These are phyloP conservation scores for Megalops atlanticus DNA, from an alignment of 2,113 vertebrate species.

Conservation along the genomic window DNA sequence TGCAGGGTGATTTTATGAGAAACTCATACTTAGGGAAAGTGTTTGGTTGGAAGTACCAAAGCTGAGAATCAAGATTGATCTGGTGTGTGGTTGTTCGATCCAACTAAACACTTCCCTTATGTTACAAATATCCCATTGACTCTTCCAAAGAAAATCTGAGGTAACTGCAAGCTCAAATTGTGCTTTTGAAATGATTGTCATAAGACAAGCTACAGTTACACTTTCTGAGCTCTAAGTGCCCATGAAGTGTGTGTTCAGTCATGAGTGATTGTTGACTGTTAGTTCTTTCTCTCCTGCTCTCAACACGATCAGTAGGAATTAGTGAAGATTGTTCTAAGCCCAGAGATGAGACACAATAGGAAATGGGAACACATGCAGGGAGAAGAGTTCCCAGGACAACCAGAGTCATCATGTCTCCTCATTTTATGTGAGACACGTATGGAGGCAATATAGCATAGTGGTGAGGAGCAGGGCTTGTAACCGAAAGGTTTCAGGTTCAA, in stretches of 20 bases:
- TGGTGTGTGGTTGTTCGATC: not conserved
- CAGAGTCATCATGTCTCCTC: no score
- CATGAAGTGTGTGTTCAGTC: not conserved
- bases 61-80: not conserved
- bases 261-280: not conserved
- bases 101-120: not conserved
- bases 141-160: not conserved
- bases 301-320: not conserved
- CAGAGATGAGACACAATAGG: no score
- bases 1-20: not conserved
- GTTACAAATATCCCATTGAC: no score
- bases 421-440: no score
- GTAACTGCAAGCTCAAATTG: not conserved
- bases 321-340: not conserved
- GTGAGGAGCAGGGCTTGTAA: no score
- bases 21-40: not conserved
- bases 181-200: not conserved
- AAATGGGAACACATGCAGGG: no score
- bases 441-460: no score
- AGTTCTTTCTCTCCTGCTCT: slow-evolving; percentile 31
- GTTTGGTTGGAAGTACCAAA: not conserved
- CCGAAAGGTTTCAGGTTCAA: no score
- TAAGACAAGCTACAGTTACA: not conserved
- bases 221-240: no score
- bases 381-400: no score